Conservation (phyloP, 2,797 vertebrate species). For the Austrolebias charrua region DNA sequence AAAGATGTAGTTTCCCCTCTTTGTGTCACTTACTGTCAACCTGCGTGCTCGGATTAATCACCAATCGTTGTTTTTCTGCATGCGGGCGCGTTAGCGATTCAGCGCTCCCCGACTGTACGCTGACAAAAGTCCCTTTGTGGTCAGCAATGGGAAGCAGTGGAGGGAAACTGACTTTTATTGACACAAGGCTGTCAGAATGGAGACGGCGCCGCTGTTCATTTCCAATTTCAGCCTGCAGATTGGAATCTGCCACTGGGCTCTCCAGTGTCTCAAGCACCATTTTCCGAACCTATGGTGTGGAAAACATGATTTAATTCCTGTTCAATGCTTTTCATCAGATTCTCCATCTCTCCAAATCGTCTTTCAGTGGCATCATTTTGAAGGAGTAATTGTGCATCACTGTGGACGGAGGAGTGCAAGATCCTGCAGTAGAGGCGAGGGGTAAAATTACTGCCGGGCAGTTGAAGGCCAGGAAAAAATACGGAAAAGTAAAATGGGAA, state of each 20-base stretch:
- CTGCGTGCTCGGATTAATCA: slow-evolving; percentile 24
- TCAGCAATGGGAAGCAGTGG: slow-evolving; percentile 64
- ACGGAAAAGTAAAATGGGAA: slow-evolving; percentile 4
- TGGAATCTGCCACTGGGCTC: slow-evolving; percentile 71
- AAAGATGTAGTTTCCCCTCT: slow-evolving; percentile 43
- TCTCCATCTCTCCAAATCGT: slow-evolving; percentile 71
- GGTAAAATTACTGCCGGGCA: slow-evolving; percentile 35
- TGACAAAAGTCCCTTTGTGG: slow-evolving; percentile 68
- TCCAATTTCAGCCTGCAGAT: slow-evolving; percentile 78
- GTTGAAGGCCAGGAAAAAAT: background rate
- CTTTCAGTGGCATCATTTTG: slow-evolving; percentile 71
- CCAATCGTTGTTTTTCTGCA: slow-evolving; percentile 44
- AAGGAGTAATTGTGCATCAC: slow-evolving; percentile 72
- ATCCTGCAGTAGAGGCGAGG: slow-evolving; percentile 57
- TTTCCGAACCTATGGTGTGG: slow-evolving; percentile 76
- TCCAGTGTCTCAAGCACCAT: slow-evolving; percentile 74
- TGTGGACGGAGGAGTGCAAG: slow-evolving; percentile 59
- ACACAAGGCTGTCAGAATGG: slow-evolving; percentile 75
- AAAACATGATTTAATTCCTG: slow-evolving; percentile 80
- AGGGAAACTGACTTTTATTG: slow-evolving; percentile 79
- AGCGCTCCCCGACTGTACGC: slow-evolving; percentile 26
- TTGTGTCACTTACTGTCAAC: background rate
- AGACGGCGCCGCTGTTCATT: slow-evolving; percentile 73
- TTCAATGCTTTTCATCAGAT: slow-evolving; percentile 77
- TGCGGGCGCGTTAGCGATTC: slow-evolving; percentile 42